Conservation (phyloP, 2,888 invertebrate genomes). For the Drosophila anceps region DNA sequence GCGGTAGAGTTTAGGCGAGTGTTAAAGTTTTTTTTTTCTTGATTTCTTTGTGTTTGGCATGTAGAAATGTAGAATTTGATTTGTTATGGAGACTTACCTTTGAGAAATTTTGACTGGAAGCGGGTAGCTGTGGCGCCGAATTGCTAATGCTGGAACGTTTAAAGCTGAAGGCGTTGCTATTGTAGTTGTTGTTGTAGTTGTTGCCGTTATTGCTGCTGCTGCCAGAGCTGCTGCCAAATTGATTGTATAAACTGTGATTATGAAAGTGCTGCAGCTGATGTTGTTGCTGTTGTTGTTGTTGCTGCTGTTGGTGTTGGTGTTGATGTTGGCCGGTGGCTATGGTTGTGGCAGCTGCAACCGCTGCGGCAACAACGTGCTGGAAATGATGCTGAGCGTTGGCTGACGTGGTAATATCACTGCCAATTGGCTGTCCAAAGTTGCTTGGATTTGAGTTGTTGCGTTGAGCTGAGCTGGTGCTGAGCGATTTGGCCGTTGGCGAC, state of each 20-base stretch:
- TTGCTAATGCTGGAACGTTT: constrained; percentile 71
- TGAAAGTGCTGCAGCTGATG: constrained; percentile 34
- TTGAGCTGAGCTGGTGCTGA: constrained; percentile 18
- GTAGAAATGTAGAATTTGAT: constrained; percentile 24
- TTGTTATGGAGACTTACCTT: constrained; percentile 64
- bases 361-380: constrained; percentile 75
- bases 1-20: background rate
- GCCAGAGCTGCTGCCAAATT: constrained; percentile 46
- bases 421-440: constrained; percentile 43
- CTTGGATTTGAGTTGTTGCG: constrained; percentile 37
- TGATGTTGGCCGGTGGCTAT: constrained; percentile 73
- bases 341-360: constrained; percentile 73
- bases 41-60: background rate
- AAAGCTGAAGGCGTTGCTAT: constrained; percentile 37
- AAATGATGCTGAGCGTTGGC: constrained; percentile 55
- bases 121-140: constrained; percentile 60
- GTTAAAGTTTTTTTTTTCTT: background rate
- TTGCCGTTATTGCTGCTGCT: constrained; percentile 54
- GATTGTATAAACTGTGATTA: constrained; percentile 32
- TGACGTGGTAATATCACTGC: constrained; percentile 42
- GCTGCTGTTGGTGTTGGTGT: constrained; percentile 53
- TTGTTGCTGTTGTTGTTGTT: constrained; percentile 48
- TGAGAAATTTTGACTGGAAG: constrained; percentile 49
- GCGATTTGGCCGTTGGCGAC: constrained; percentile 24
- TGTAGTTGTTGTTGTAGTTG: constrained; percentile 36